Percentiles rank a stretch among this genome's conserved stretches.
phyloP scores from a whole-genome alignment of 2,888 invertebrate species.

The Rhamphomyia laevipes region DNA sequence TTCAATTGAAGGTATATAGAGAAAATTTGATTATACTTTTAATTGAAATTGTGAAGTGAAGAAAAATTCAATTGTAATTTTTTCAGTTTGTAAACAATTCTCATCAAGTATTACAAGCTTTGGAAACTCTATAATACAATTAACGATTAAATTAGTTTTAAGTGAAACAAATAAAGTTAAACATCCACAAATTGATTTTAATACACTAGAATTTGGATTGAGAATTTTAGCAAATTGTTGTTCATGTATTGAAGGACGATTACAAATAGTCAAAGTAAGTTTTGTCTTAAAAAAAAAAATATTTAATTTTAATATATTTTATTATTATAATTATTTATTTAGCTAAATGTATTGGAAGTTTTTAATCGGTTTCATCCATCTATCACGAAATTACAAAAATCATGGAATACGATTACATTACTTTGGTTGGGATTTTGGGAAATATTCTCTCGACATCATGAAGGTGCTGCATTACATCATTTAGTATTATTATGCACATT shows the following conservation, averaged over 20 bases:
- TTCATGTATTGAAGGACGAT: constrained; percentile 31
- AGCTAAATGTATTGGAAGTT: constrained; percentile 26
- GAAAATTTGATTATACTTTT: too few relatives aligned
- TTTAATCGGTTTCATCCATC: constrained; percentile 29
- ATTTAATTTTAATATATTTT: not conserved
- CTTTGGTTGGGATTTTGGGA: constrained; percentile 34
- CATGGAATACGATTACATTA: constrained; percentile 21
- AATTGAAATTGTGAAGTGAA: too few relatives aligned
- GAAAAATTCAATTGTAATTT: too few relatives aligned
- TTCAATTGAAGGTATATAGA: constrained; percentile 24
- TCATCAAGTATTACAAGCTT: constrained; percentile 20
- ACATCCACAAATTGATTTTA: constrained; percentile 14
- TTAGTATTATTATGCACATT: constrained; percentile 23
- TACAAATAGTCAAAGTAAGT: constrained; percentile 23
- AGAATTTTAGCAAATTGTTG: constrained; percentile 32
- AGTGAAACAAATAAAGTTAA: constrained; percentile 26
- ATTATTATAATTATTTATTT: not conserved
- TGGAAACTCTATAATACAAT: constrained; percentile 27
- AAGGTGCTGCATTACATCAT: constrained; percentile 25
- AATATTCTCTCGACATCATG: constrained; percentile 29
- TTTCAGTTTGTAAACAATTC: constrained; percentile 27
- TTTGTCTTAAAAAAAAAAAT: not conserved
- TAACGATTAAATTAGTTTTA: constrained; percentile 24
- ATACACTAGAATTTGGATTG: constrained; percentile 21
- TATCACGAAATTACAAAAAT: constrained; percentile 19